These are phyloP conservation scores for Pharmacophagus antenor DNA, from an alignment of 2,888 invertebrate species.

Conservation along the genomic window DNA sequence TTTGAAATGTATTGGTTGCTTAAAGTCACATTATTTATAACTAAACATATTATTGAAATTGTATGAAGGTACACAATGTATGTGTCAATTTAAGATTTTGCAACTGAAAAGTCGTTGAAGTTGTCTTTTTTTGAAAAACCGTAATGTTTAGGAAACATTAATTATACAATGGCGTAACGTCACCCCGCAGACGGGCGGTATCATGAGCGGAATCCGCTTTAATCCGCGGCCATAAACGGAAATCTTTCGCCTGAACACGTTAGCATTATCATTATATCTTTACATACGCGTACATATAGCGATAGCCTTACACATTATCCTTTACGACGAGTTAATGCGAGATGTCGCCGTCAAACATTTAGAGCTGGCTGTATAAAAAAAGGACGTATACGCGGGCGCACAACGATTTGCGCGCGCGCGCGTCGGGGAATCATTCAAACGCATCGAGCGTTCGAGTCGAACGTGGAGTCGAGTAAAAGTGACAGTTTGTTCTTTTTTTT, in stretches of 20 bases:
- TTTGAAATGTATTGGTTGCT: too few species aligned
- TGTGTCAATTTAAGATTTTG: too few species aligned
- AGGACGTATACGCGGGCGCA: conserved; percentile 58
- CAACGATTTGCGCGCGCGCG: conserved; percentile 63
- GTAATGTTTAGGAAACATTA: conserved; percentile 34
- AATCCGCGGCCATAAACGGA: conserved; percentile 74
- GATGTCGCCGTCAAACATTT: conserved; percentile 72
- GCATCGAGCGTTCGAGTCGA: conserved; percentile 61
- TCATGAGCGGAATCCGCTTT: conserved; percentile 67
- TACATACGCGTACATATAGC: conserved; percentile 32
- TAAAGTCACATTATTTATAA: too few species aligned
- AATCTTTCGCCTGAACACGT: conserved; percentile 67
- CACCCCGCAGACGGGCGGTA: conserved; percentile 51
- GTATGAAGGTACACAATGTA: too few species aligned
- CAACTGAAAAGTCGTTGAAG: too few species aligned
- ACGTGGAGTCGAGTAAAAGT: conserved; percentile 65
- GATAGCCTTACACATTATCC: conserved; percentile 79
- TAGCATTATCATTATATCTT: conserved; percentile 52
- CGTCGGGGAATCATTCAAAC: conserved; percentile 65
- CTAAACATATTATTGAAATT: too few species aligned
- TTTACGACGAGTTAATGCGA: conserved; percentile 73
- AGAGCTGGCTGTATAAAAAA: conserved; percentile 73
- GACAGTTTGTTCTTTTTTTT: conserved; percentile 36
- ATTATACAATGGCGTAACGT: conserved; percentile 60
- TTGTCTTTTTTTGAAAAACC: conserved; percentile 8